Evolutionary conservation across 1,140 invertebrate species (phyloP), one percentile per base, ranked within the genome.

Genomic region (Pteromalus puparum): DNA sequence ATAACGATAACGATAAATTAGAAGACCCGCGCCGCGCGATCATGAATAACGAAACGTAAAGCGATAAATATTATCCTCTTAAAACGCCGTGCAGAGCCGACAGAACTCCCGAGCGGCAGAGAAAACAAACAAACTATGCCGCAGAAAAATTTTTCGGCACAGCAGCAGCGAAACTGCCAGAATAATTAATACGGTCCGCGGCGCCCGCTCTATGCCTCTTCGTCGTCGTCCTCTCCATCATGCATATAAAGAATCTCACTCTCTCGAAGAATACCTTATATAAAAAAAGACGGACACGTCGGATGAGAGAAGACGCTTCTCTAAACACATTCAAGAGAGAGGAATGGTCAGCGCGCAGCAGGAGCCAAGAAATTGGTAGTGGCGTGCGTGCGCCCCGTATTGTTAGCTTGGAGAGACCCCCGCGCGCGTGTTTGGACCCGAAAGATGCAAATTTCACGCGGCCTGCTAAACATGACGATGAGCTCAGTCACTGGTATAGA

Each of bases 371-470:
- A 61, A 61, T 61, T 26, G 48, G 79, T 46, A 81, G 67, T 53
- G 18, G 53, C 53, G 53, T 61, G 53, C 21, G 68, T 26, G 18
- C 68, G 26, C 28, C 26, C 5, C 28, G 68, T 24, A 53, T 73
- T 74, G 80, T 67, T 42, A 21, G 34, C 34, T 21, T 74, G 26
- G 28, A 74, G 4, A 21, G 28, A n/a, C 30, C n/a, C 53, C 61
- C 28, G 74, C 13, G 68, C 73, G 81, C 73, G 73, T 75, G 73
- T 65, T 76, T 72, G 24, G 48, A 24, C 28, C 28, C 18, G 26
- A 28, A 18, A 46, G 77, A 84, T 84, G 83, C 77, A 84, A 84
- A 84, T 84, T 80, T 80, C 77, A 84, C 77, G 77, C 76, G 77
- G n/a, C n/a, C 61, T 46, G 82, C 70, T 73, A 67, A 75, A 74